Evolutionary conservation across 2,797 vertebrate species (phyloP), one percentile per base, ranked within the genome.

Genomic region (Gila robusta): DNA sequence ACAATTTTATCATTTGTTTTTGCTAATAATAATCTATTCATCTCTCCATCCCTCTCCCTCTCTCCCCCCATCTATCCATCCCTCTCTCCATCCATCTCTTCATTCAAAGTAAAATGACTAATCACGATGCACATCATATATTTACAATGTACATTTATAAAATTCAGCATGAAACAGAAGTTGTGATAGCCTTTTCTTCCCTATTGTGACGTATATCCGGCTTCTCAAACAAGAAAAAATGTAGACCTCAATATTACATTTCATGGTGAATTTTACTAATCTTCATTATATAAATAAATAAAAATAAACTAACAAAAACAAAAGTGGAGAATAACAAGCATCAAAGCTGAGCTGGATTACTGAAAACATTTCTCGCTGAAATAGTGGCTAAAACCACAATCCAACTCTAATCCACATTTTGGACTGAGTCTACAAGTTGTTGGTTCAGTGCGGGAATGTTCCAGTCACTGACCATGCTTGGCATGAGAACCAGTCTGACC

Each of bases 401-500:
- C 39, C 69, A 21, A 41, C 41, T 81, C 59, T 44, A 39, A 44
- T 16, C 47, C 81, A 79, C 14, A 14, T 80, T 86, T 78, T 59
- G 76, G 59, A 85, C n/a, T 16, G 47, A 74, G 81, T 85, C 69
- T 88, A 86, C 83, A 85, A 32, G 84, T 28, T 84, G 77, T 62
- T 52, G 56, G 64, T 79, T 82, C 23, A 82, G 84, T 87, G 86
- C 90, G 88, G 84, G 86, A 88, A 90, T 35, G 81, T 89, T 88
- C 88, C 87, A 76, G 69, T 81, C 47, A 74, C 59, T 86, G 54
- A 76, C 82, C 82, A 86, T 37, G 10, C n/a, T 67, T 67, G 37
- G 80, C 87, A 87, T 85, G 88, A 90, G 88, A 90, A 88, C 84
- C 70, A 81, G 76, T 64, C 44, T 14, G 74, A 84, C 90, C 84